phyloP scores from a whole-genome alignment of 2,113 vertebrate genomes.

The Abramis brama region DNA sequence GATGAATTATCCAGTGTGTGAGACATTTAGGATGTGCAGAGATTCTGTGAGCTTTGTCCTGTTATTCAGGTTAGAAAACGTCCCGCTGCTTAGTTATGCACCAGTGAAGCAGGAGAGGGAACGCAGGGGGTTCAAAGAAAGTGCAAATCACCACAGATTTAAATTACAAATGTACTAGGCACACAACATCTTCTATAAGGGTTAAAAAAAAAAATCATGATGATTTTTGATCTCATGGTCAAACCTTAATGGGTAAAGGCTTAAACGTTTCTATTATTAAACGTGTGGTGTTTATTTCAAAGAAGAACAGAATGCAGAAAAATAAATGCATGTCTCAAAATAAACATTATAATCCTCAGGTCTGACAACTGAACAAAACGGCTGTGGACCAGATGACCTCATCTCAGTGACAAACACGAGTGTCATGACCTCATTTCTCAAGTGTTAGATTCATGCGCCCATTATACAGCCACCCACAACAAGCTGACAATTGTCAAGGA shows the following conservation, averaged over 20 bases:
- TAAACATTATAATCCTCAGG: slow-evolving; percentile 26
- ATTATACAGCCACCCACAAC: slow-evolving; percentile 58
- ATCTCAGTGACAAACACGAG: slow-evolving; percentile 60
- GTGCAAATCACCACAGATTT: slow-evolving; percentile 31
- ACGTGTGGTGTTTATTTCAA: not conserved
- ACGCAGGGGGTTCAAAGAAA: not conserved
- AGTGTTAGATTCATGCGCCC: slow-evolving; percentile 54
- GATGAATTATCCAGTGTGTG: not conserved
- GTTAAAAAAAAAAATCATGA: not conserved
- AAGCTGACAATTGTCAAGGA: slow-evolving; percentile 27
- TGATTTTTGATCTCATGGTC: not conserved
- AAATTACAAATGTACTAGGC: slow-evolving; percentile 18
- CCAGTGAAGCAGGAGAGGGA: slow-evolving; percentile 30
- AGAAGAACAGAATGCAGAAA: not conserved
- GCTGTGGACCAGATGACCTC: slow-evolving; percentile 51
- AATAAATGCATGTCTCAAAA: not conserved
- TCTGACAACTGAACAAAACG: slow-evolving; percentile 33
- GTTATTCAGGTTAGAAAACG: slow-evolving; percentile 34
- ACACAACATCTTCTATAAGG: not conserved
- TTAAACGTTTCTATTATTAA: not conserved
- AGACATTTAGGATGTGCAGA: slow-evolving; percentile 4
- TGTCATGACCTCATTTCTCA: slow-evolving; percentile 61
- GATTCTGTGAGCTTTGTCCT: slow-evolving; percentile 31
- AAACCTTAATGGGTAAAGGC: not conserved
- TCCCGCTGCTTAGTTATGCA: slow-evolving; percentile 44